Evolutionary conservation across 2,797 vertebrate genomes (phyloP).

Genomic region (Esox lucius): DNA sequence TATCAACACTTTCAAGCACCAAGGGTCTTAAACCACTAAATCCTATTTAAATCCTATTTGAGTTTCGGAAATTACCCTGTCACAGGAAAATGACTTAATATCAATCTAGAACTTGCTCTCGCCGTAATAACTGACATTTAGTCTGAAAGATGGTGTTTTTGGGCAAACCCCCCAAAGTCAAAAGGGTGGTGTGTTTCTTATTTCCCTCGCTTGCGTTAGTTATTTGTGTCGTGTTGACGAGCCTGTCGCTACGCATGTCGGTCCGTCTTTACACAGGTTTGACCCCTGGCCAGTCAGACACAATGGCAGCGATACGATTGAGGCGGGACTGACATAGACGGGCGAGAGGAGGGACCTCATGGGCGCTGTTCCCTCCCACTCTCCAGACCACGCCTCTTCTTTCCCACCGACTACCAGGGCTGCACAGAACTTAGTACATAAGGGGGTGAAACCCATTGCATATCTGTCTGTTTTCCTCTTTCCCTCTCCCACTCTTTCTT

Average conservation of each 20-base stretch:
- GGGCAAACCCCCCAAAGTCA: neutral
- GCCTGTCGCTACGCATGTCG: neutral
- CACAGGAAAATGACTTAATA: neutral
- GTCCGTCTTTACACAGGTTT: neutral
- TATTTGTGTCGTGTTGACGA: slow-evolving; percentile 15
- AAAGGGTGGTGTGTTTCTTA: neutral
- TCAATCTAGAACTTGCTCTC: neutral
- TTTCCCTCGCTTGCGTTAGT: slow-evolving; percentile 4
- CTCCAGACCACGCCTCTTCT: slow-evolving; percentile 28
- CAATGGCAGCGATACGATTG: slow-evolving; percentile 46
- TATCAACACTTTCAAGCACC: neutral
- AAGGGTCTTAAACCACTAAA: neutral
- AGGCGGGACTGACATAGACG: slow-evolving; percentile 25
- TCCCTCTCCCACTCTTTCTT: neutral
- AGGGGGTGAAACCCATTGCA: too few species aligned
- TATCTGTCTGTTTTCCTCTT: too few species aligned
- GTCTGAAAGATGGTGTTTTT: neutral
- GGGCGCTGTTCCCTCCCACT: slow-evolving; percentile 50
- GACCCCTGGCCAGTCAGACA: slow-evolving; percentile 41
- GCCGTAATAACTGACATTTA: neutral
- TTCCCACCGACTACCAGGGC: too few species aligned
- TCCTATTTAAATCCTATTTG: neutral
- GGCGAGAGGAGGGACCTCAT: slow-evolving; percentile 37
- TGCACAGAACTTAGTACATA: too few species aligned
- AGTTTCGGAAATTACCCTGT: neutral